Conservation (phyloP, 1,140 invertebrate species). For the Neodiprion pinetum region DNA sequence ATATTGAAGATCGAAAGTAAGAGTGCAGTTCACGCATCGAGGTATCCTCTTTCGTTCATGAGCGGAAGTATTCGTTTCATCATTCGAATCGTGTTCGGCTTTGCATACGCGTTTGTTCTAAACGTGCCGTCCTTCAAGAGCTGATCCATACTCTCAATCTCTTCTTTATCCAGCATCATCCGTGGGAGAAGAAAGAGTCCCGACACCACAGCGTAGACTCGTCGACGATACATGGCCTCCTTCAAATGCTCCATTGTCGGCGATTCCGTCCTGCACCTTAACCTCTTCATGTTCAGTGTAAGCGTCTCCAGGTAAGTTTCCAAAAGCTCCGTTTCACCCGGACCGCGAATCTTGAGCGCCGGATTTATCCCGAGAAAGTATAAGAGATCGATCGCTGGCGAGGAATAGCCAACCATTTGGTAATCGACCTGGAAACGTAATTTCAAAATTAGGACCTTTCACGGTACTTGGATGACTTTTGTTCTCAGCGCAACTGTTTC, state of each 20-base stretch:
- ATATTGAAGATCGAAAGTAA: background rate
- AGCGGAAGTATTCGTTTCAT: slow-evolving; percentile 28
- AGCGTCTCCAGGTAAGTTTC: slow-evolving; percentile 31
- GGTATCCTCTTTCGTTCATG: slow-evolving; percentile 24
- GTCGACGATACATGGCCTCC: slow-evolving; percentile 32
- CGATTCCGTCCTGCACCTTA: slow-evolving; percentile 30
- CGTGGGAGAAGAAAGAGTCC: slow-evolving; percentile 33
- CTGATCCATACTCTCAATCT: slow-evolving; percentile 28
- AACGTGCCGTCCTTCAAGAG: slow-evolving; percentile 23
- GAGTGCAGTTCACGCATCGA: slow-evolving; percentile 29
- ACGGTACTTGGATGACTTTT: no score
- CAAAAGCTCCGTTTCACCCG: slow-evolving; percentile 32
- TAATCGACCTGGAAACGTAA: slow-evolving; percentile 53
- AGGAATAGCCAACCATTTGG: slow-evolving; percentile 55
- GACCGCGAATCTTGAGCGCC: slow-evolving; percentile 29
- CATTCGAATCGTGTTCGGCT: slow-evolving; percentile 30
- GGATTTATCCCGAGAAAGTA: slow-evolving; percentile 58
- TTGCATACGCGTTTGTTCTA: slow-evolving; percentile 36
- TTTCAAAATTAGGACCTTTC: background rate
- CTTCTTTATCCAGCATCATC: slow-evolving; percentile 35
- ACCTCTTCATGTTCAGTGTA: slow-evolving; percentile 25
- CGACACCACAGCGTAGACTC: slow-evolving; percentile 29
- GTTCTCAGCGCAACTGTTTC: no score
- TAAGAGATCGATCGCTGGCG: slow-evolving; percentile 57
- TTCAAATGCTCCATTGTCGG: slow-evolving; percentile 33